Percentiles rank a stretch among this genome's conserved stretches.
Evolutionary conservation across 2,888 invertebrate genomes (phyloP).

Genomic region (Mythimna vitellina): DNA sequence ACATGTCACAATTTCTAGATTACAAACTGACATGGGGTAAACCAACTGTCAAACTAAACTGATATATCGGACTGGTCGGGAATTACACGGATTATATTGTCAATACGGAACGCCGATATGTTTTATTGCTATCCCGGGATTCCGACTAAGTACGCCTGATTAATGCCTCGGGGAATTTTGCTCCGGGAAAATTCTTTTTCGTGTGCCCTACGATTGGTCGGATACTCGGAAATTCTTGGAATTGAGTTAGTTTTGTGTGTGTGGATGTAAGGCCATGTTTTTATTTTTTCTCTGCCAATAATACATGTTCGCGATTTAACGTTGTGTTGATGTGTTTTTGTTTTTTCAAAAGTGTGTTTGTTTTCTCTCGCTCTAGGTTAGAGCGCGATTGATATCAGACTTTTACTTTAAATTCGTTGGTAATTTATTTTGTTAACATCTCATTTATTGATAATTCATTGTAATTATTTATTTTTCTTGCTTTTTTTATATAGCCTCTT

Average conservation of each 20-base stretch:
- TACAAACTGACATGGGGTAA: constrained; percentile 43
- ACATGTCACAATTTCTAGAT: constrained; percentile 26
- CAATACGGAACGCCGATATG: constrained; percentile 61
- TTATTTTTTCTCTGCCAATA: constrained; percentile 18
- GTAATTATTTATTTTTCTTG: too few species aligned
- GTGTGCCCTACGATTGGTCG: constrained; percentile 2
- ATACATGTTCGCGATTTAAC: neutral
- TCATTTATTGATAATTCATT: too few species aligned
- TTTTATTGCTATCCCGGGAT: constrained; percentile 61
- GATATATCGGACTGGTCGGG: constrained; percentile 62
- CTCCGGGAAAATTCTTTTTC: constrained; percentile 33
- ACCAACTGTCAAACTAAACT: constrained; percentile 62
- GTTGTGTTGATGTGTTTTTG: too few species aligned
- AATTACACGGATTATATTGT: constrained; percentile 63
- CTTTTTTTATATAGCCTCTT: too few species aligned
- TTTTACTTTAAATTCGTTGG: too few species aligned
- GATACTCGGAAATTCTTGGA: neutral
- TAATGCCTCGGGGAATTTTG: constrained; percentile 50
- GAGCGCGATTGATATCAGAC: too few species aligned
- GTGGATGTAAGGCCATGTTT: constrained; percentile 5
- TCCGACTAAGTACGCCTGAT: constrained; percentile 60
- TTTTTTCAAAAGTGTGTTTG: too few species aligned
- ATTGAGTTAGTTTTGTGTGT: constrained; percentile 34
- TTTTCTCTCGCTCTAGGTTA: too few species aligned
- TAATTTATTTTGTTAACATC: too few species aligned